A percentile compares a stretch with the other conserved stretches of the same genome.
Evolutionary conservation across 2,888 invertebrate species (phyloP).

Genomic region (Apamea crenata): DNA sequence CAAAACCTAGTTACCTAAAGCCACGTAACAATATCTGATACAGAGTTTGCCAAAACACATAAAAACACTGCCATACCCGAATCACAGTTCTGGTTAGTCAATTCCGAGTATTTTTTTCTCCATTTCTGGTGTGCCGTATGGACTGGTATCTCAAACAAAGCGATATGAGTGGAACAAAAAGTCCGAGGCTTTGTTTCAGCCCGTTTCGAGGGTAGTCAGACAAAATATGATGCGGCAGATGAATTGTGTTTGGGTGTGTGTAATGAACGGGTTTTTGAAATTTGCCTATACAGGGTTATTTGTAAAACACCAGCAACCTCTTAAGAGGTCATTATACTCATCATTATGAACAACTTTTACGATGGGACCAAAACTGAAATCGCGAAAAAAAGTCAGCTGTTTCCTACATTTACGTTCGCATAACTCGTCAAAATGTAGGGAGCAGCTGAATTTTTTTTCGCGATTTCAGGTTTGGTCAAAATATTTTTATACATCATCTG

Average conservation of each 20-base stretch:
- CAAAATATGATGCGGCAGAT: conserved; percentile 48
- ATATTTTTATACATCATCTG: too few relatives aligned
- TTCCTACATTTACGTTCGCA: too few relatives aligned
- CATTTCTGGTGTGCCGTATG: conserved; percentile 53
- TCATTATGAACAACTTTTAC: too few relatives aligned
- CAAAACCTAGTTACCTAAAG: background rate
- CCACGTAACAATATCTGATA: background rate
- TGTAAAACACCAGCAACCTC: too few relatives aligned
- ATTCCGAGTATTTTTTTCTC: conserved; percentile 53
- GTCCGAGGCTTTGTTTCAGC: conserved; percentile 60
- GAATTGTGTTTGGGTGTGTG: conserved; percentile 29
- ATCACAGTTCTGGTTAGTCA: conserved; percentile 61
- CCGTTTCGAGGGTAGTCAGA: conserved; percentile 66
- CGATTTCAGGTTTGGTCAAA: too few relatives aligned
- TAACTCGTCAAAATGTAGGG: too few relatives aligned
- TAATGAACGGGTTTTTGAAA: conserved; percentile 22
- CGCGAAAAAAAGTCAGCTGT: too few relatives aligned
- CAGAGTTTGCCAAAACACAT: conserved; percentile 37
- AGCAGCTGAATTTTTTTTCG: too few relatives aligned
- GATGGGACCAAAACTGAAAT: too few relatives aligned
- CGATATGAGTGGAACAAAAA: conserved; percentile 66
- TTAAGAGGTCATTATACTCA: too few relatives aligned
- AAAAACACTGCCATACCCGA: conserved; percentile 36
- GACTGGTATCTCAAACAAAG: conserved; percentile 60
- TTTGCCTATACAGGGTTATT: too few relatives aligned